Conservation (phyloP, 1,140 invertebrate genomes). For the Scaptomyza graminum region DNA sequence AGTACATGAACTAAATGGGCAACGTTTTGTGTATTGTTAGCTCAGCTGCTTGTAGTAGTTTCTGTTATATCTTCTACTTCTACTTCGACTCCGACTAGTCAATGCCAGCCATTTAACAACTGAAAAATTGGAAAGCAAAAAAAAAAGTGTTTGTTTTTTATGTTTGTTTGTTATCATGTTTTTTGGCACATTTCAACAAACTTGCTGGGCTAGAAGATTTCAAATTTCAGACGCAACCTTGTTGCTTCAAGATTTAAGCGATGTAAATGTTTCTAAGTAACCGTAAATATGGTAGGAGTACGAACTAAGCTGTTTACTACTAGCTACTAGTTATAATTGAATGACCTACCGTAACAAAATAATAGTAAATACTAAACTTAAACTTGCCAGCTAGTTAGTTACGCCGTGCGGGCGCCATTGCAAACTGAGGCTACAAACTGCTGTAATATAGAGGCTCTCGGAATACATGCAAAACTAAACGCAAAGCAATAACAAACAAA, state of each 20-base stretch:
- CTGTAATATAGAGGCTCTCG: background rate
- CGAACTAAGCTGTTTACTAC: background rate
- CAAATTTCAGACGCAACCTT: background rate
- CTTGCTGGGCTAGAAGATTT: slow-evolving; percentile 4
- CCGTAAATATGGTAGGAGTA: no score
- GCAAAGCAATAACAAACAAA: slow-evolving; percentile 41
- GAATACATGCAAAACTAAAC: slow-evolving; percentile 3
- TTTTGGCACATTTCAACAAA: background rate
- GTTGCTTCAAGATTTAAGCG: background rate
- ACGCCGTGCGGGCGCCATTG: background rate
- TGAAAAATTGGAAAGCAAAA: slow-evolving; percentile 30
- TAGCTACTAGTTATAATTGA: background rate
- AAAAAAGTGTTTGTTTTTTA: background rate
- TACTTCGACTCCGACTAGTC: slow-evolving; percentile 5
- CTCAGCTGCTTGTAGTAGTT: slow-evolving; percentile 23
- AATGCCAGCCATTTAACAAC: slow-evolving; percentile 21
- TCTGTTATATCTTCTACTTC: slow-evolving; percentile 17
- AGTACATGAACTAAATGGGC: background rate
- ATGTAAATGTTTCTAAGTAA: no score
- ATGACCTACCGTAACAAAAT: background rate
- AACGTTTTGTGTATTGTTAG: slow-evolving; percentile 27
- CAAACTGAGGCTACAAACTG: slow-evolving; percentile 5
- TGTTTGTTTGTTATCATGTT: background rate
- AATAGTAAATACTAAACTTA: background rate
- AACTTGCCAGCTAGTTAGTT: background rate